Conservation (phyloP, 2,113 vertebrate species). For the Carlito syrichta region DNA sequence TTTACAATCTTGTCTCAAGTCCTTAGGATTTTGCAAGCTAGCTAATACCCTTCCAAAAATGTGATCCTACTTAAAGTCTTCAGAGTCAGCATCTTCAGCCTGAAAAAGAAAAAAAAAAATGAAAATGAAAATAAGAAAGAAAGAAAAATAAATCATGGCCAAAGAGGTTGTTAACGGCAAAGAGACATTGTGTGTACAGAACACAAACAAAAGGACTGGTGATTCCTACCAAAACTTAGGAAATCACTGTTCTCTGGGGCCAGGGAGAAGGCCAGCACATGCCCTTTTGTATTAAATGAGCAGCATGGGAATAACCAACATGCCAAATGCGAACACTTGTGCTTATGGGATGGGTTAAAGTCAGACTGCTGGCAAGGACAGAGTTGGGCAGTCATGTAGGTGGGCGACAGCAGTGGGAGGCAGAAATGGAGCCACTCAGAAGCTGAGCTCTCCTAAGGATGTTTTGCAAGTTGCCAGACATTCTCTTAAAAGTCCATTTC, state of each 20-base stretch:
- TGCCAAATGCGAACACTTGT: not conserved
- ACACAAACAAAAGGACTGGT: too few species aligned
- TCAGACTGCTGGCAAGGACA: fast-evolving
- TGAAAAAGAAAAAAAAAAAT: not conserved
- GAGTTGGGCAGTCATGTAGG: fast-evolving
- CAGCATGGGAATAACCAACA: fast-evolving
- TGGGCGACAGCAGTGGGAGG: fast-evolving
- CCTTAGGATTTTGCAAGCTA: not conserved
- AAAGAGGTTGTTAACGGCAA: not conserved
- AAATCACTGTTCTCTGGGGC: not conserved
- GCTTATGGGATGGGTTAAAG: not conserved
- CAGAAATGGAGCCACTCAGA: too few species aligned
- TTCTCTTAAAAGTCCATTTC: not conserved
- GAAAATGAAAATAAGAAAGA: not conserved
- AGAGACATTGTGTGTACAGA: not conserved
- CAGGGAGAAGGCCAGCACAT: too few species aligned
- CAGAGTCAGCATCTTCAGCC: not conserved
- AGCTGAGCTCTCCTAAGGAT: fast-evolving
- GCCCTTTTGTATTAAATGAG: fast-evolving
- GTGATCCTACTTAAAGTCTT: not conserved
- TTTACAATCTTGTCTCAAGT: too few species aligned
- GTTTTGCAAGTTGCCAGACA: too few species aligned
- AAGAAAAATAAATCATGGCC: not conserved
- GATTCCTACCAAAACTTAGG: not conserved
- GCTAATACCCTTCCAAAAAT: not conserved